Conservation (phyloP, 2,888 invertebrate species). For the Unio pictorum region DNA sequence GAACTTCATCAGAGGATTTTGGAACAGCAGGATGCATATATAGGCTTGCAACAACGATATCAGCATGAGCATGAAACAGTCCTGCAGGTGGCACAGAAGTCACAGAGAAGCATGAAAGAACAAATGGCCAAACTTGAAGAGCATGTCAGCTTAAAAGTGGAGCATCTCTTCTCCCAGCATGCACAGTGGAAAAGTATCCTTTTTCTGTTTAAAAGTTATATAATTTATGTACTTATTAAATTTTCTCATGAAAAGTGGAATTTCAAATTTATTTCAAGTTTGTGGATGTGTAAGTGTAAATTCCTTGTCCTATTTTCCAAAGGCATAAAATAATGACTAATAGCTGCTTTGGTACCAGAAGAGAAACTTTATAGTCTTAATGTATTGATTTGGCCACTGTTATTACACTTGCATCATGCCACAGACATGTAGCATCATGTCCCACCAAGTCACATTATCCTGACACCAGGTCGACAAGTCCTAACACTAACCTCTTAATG, state of each 20-base stretch:
- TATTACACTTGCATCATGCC: too few relatives aligned
- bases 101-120: conserved; percentile 55
- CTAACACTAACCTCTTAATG: too few relatives aligned
- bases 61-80: conserved; percentile 53
- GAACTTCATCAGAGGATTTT: conserved; percentile 52
- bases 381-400: too few relatives aligned
- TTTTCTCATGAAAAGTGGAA: too few relatives aligned
- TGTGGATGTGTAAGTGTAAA: background rate
- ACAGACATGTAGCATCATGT: too few relatives aligned
- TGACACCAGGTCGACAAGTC: too few relatives aligned
- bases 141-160: conserved; percentile 58
- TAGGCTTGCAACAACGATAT: conserved; percentile 46
- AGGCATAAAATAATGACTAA: too few relatives aligned
- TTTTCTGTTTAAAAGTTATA: conserved; percentile 7
- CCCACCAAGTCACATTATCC: too few relatives aligned
- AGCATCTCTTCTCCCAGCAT: conserved; percentile 61
- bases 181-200: conserved; percentile 68
- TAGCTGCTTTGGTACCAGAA: too few relatives aligned
- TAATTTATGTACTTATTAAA: too few relatives aligned
- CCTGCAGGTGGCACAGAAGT: conserved; percentile 49
- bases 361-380: too few relatives aligned
- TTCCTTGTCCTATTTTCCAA: background rate
- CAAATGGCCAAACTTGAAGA: conserved; percentile 63
- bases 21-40: conserved; percentile 58
- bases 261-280: too few relatives aligned